Evolutionary conservation across 2,888 invertebrate genomes (phyloP).

Genomic region (Epistrophe grossulariae): DNA sequence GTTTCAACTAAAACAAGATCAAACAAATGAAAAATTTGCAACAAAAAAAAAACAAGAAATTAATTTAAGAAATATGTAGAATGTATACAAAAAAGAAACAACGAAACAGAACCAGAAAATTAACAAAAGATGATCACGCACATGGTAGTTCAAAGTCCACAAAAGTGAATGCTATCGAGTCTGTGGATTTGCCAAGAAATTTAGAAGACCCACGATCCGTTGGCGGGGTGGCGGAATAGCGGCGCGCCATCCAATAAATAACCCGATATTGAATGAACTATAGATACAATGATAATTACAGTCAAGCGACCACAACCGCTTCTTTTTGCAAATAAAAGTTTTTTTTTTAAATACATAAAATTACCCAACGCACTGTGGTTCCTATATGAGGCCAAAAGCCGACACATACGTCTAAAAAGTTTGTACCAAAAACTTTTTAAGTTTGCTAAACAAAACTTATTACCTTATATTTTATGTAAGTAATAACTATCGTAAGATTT

Average conservation of each 20-base stretch:
- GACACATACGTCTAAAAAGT: too few species aligned
- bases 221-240: neutral
- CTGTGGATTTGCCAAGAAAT: slow-evolving; percentile 56
- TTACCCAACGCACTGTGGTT: neutral
- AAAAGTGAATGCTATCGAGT: slow-evolving; percentile 45
- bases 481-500: too few species aligned
- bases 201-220: slow-evolving; percentile 21
- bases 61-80: slow-evolving; percentile 16
- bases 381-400: too few species aligned
- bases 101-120: slow-evolving; percentile 18
- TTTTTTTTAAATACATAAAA: neutral
- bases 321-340: neutral
- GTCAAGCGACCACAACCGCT: neutral
- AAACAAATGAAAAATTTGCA: neutral
- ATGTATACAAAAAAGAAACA: neutral
- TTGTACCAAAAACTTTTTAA: too few species aligned
- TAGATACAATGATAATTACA: neutral
- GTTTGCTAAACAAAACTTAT: too few species aligned
- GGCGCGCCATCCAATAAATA: slow-evolving; percentile 15
- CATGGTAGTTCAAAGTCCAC: slow-evolving; percentile 62
- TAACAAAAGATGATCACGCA: slow-evolving; percentile 50
- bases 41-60: slow-evolving; percentile 23
- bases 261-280: neutral
- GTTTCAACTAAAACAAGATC: neutral
- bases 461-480: too few species aligned